Base-by-base conservation (phyloP, 2,888 invertebrate species). In the Meteorus colon region DNA sequence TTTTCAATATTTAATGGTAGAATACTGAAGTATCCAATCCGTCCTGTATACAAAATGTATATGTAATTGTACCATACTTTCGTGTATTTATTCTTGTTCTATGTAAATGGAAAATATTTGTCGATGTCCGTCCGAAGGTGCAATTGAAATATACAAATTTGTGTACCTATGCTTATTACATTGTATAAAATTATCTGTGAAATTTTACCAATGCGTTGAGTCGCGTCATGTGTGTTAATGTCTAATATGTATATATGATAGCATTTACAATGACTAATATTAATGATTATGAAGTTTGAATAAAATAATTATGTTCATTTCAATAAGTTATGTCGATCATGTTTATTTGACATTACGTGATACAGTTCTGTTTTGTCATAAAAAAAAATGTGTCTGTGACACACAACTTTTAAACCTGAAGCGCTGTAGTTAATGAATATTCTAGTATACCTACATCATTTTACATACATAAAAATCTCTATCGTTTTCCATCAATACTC, bases 341-440 rank as follows among this genome's bases (percentile, higher is more conserved):
- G n/a, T 55, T 55, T 55, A 55, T 55, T 55, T 55, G 19, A 55
- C 55, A 55, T 55, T 55, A 19, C 10, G 55, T 55, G 55, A 55
- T 55, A 55, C 55, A 55, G 3, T 16, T 55, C n/a, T 19, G 8
- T 55, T 19, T 55, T 55, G 55, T 19, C 55, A 55, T 55, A 55
- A 55, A 55, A 55, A 55, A 55, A 55, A 55, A 55, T 6, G 19
- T 55, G 55, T 19, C 10, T n/a, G 6, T n/a, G 10, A 19, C n/a
- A 48, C 48, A 48, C 48, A 48, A 19, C 10, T 6, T 19, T 19
- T 19, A 55, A 19, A n/a, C 19, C 19, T 55, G 4, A 19, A 55
- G 55, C 19, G 4, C 19, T 55, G 55, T 8, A 55, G 4, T 55
- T 1, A 4, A 55, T 55, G 55, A 4, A 55, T 19, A 55, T 55